Evolutionary conservation across 2,113 vertebrate genomes (phyloP).

Genomic region (Microtus ochrogaster): DNA sequence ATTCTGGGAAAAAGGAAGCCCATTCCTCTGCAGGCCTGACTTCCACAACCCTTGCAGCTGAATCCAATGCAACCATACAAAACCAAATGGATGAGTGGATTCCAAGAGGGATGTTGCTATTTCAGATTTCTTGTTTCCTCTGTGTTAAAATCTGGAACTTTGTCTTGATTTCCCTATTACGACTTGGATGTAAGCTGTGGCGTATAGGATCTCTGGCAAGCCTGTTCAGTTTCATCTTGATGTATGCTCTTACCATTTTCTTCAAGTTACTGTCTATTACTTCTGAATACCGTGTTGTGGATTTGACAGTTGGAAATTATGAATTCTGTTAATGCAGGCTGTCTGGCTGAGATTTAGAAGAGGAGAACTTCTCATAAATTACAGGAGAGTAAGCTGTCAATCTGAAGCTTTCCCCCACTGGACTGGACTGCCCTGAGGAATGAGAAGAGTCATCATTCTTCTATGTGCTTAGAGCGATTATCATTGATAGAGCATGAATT

Average conservation of each 20-base stretch:
- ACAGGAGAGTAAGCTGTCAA: background rate
- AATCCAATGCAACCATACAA: conserved; percentile 34
- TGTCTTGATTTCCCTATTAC: background rate
- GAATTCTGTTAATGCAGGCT: background rate
- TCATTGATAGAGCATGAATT: background rate
- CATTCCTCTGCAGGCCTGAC: too few relatives aligned
- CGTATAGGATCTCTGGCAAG: too few relatives aligned
- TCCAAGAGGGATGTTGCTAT: conserved; percentile 5
- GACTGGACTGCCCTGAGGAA: conserved; percentile 3
- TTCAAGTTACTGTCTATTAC: background rate
- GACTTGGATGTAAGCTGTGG: background rate
- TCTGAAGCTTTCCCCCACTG: background rate
- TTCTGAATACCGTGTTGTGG: background rate
- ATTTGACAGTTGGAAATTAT: background rate
- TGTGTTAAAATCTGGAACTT: conserved; percentile 41
- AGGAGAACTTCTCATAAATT: background rate
- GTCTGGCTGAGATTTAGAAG: background rate
- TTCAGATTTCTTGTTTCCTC: conserved; percentile 48
- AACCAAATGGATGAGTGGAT: background rate
- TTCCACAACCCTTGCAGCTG: background rate
- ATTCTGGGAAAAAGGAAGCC: too few relatives aligned
- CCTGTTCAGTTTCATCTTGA: background rate
- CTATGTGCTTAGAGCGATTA: background rate
- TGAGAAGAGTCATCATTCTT: background rate
- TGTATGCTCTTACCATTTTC: background rate